These are phyloP conservation scores for Tortrix viridana DNA, from an alignment of 2,888 invertebrate species.

Conservation along the genomic window DNA sequence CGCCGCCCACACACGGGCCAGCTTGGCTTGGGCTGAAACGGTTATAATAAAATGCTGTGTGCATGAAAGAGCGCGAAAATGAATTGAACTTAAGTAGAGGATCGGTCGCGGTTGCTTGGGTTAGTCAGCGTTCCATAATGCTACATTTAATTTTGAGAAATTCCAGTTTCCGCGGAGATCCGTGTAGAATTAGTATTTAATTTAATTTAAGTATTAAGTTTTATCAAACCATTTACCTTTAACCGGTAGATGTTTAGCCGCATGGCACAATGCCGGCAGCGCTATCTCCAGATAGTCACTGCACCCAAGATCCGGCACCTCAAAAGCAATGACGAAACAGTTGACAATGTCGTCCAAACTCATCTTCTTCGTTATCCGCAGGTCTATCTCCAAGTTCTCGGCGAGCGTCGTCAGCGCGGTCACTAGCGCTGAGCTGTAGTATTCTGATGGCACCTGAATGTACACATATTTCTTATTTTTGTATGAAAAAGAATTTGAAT, in stretches of 20 bases:
- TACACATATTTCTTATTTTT: too few relatives aligned
- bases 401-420: conserved; percentile 90
- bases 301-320: conserved; percentile 89
- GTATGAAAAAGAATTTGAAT: too few relatives aligned
- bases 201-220: too few relatives aligned
- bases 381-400: conserved; percentile 88
- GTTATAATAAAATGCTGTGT: too few relatives aligned
- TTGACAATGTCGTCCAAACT: conserved; percentile 84
- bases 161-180: too few relatives aligned
- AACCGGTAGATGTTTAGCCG: conserved; percentile 89
- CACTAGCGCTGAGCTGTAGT: conserved; percentile 87
- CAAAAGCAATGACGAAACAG: conserved; percentile 89
- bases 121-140: too few relatives aligned
- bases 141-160: too few relatives aligned
- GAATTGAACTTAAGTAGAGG: too few relatives aligned
- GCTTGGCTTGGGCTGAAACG: conserved; percentile 87
- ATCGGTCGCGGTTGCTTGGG: too few relatives aligned
- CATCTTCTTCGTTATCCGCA: conserved; percentile 82
- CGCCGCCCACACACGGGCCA: conserved; percentile 92
- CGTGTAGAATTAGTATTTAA: too few relatives aligned
- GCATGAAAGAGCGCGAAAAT: too few relatives aligned
- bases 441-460: conserved; percentile 73
- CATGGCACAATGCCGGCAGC: conserved; percentile 90
- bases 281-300: conserved; percentile 93
- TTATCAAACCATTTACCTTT: too few relatives aligned